phyloP scores from a whole-genome alignment of 2,888 invertebrate species.

The Callosobruchus maculatus region DNA sequence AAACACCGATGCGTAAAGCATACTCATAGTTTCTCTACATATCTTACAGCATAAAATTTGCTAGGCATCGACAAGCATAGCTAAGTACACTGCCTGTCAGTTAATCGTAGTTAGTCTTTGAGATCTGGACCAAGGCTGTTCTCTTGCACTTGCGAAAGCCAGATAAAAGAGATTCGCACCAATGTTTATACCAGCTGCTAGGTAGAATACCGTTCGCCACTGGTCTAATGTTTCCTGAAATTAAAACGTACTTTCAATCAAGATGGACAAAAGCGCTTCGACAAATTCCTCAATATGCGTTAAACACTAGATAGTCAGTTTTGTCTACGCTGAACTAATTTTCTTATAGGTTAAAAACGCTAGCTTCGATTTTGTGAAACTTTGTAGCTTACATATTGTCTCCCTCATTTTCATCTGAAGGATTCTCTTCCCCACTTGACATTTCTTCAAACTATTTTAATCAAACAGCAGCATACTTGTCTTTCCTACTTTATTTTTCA shows the following conservation, averaged over 20 bases:
- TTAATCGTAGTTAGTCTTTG: conserved; percentile 39
- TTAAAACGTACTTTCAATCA: conserved; percentile 13
- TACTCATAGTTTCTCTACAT: neutral
- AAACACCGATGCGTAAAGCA: neutral
- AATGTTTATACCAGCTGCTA: conserved; percentile 74
- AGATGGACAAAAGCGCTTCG: neutral
- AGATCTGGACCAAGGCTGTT: conserved; percentile 63
- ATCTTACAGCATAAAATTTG: neutral
- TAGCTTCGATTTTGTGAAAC: no score
- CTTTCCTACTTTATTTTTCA: no score
- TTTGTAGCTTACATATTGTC: no score
- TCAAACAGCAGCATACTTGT: no score
- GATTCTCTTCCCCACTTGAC: no score
- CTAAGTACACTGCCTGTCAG: conserved; percentile 43
- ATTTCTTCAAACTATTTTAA: no score
- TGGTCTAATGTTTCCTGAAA: conserved; percentile 68
- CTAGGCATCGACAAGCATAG: conserved; percentile 36
- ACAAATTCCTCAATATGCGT: no score
- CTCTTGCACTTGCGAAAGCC: conserved; percentile 73
- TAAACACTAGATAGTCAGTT: no score
- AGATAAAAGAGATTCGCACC: conserved; percentile 73
- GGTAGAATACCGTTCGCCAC: conserved; percentile 75
- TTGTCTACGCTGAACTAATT: no score
- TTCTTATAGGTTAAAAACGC: no score
- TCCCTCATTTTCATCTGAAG: no score